These are phyloP conservation scores for Ectobius pallidus DNA, from an alignment of 2,888 invertebrate genomes.

Conservation along the genomic window DNA sequence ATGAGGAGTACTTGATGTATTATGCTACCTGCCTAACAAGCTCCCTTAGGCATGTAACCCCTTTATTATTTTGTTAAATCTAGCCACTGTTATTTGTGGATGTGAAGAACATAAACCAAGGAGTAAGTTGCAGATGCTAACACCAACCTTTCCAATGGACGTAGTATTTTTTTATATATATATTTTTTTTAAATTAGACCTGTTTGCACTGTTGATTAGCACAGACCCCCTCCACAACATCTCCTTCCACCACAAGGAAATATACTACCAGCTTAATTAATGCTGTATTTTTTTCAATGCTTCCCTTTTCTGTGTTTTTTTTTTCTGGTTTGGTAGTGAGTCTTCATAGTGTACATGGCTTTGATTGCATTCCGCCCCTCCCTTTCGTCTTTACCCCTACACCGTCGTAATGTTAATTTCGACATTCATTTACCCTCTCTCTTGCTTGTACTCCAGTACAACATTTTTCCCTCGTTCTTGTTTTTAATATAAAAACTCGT, in stretches of 20 bases:
- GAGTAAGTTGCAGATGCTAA: not conserved
- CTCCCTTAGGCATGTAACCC: not conserved
- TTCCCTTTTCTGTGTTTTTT: not conserved
- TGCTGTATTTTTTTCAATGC: constrained; percentile 22
- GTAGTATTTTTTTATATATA: no score
- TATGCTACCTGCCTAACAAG: not conserved
- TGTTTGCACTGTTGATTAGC: constrained; percentile 28
- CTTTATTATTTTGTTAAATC: not conserved
- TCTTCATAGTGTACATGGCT: constrained; percentile 12
- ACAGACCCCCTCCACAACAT: not conserved
- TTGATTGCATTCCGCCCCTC: not conserved
- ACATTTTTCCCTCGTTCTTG: not conserved
- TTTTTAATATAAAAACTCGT: constrained; percentile 17
- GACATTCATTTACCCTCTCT: constrained; percentile 12
- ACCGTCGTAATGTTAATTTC: constrained; percentile 14
- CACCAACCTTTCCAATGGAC: no score
- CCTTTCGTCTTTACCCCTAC: not conserved
- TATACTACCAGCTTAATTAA: constrained; percentile 13
- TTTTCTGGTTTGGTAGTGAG: not conserved
- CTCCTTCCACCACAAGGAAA: constrained; percentile 9
- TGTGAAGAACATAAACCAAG: not conserved
- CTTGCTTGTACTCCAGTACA: not conserved
- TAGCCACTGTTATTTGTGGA: not conserved
- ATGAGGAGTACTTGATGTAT: not conserved
- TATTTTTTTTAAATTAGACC: constrained; percentile 17